Evolutionary conservation across 2,113 vertebrate genomes (phyloP).

Genomic region (Elaphurus davidianus): DNA sequence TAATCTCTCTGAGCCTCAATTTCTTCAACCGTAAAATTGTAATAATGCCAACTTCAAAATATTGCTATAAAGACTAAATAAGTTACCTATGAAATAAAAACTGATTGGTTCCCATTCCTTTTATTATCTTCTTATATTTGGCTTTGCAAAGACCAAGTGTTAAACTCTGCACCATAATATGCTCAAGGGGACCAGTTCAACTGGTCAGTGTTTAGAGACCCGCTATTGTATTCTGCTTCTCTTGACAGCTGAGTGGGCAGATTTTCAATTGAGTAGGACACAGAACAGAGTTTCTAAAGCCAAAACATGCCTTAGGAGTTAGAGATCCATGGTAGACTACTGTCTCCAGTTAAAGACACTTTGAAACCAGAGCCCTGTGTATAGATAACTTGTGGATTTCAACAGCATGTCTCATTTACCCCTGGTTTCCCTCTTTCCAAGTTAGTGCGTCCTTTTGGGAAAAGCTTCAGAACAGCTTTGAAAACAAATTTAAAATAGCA

Average conservation of each 20-base stretch:
- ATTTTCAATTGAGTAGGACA: background rate
- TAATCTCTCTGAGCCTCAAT: background rate
- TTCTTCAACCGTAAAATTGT: background rate
- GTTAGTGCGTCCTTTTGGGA: background rate
- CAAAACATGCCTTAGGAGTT: background rate
- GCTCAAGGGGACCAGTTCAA: background rate
- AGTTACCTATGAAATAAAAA: background rate
- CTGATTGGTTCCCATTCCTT: background rate
- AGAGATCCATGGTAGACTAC: fast-evolving
- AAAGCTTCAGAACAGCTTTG: slow-evolving; percentile 58
- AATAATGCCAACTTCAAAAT: background rate
- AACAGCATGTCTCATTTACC: background rate
- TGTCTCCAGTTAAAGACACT: background rate
- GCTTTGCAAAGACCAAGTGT: background rate
- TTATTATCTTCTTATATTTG: background rate
- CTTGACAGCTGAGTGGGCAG: background rate
- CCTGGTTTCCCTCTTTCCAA: background rate
- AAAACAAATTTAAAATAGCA: slow-evolving; percentile 53
- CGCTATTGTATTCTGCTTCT: background rate
- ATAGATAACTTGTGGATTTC: background rate
- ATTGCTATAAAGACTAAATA: background rate
- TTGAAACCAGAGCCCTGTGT: background rate
- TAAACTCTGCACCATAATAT: background rate
- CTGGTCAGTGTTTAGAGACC: background rate
- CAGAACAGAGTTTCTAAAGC: background rate